A percentile compares a stretch with the other conserved stretches of the same genome.
Conservation (phyloP, 2,888 invertebrate genomes). For the Andrena bicolor region DNA sequence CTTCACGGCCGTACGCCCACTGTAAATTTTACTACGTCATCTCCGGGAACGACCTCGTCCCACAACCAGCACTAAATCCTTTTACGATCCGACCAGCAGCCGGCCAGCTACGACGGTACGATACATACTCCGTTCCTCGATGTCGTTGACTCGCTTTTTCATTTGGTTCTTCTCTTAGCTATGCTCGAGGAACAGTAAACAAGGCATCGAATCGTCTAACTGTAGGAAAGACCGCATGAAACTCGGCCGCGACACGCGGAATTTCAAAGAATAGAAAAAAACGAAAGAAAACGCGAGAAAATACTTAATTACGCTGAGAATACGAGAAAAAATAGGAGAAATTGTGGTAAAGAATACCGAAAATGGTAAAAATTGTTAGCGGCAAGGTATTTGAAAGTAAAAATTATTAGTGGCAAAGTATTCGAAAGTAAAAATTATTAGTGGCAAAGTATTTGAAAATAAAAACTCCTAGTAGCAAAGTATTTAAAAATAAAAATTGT, state of each 20-base stretch:
- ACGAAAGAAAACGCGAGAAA: background rate
- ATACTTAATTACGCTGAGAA: background rate
- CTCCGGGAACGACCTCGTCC: constrained; percentile 76
- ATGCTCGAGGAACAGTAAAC: constrained; percentile 59
- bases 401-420: too few relatives aligned
- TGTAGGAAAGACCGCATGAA: background rate
- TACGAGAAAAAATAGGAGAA: background rate
- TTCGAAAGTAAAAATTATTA: too few relatives aligned
- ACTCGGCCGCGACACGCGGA: background rate
- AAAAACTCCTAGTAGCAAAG: too few relatives aligned
- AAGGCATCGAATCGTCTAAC: constrained; percentile 56
- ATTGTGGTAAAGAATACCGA: background rate
- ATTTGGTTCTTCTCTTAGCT: constrained; percentile 43
- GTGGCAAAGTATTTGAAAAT: too few relatives aligned
- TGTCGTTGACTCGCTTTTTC: constrained; percentile 73
- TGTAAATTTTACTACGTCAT: constrained; percentile 74
- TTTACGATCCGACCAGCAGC: constrained; percentile 65
- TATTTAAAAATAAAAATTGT: too few relatives aligned
- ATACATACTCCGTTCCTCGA: constrained; percentile 49
- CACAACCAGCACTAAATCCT: constrained; percentile 73
- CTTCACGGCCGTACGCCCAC: constrained; percentile 62
- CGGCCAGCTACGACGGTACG: constrained; percentile 28
- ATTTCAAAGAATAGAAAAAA: background rate
- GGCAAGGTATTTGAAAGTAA: too few relatives aligned
- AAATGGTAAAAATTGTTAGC: too few relatives aligned